These are phyloP conservation scores for Agrypnia vestita DNA, from an alignment of 1,140 invertebrate species.

Conservation along the genomic window DNA sequence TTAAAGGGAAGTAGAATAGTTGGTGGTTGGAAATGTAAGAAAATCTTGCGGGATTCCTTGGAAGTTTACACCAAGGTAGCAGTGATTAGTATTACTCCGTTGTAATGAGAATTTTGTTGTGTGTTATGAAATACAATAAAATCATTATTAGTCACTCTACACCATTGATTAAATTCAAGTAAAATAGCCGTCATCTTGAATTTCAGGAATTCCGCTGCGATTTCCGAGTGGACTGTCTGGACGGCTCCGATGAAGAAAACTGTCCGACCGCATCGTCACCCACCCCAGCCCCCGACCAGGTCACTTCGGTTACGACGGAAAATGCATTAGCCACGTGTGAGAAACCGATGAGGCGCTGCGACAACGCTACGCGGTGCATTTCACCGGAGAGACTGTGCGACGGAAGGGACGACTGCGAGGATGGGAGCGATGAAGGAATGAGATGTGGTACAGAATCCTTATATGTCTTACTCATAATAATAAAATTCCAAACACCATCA, in stretches of 20 bases:
- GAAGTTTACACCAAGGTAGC: no score
- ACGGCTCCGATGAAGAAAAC: constrained; percentile 77
- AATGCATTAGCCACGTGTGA: constrained; percentile 68
- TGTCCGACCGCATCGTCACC: constrained; percentile 64
- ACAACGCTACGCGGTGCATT: constrained; percentile 80
- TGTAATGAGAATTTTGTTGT: no score
- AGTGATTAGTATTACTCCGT: no score
- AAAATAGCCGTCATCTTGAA: not conserved
- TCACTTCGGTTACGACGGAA: constrained; percentile 46
- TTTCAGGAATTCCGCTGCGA: constrained; percentile 82
- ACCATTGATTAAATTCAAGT: not conserved
- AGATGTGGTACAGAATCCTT: constrained; percentile 75
- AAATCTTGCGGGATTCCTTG: no score
- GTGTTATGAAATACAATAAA: no score
- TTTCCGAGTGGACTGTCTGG: constrained; percentile 78
- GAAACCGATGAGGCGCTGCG: constrained; percentile 78
- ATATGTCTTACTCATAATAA: no score
- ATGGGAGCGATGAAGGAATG: constrained; percentile 86
- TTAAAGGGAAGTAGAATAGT: no score
- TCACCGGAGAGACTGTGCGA: constrained; percentile 80
- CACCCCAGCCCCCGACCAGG: constrained; percentile 17
- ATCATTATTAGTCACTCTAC: no score
- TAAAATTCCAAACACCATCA: no score
- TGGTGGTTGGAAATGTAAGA: no score
- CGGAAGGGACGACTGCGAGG: constrained; percentile 78